These are phyloP conservation scores for Drosophila histrio DNA, from an alignment of 2,888 invertebrate genomes.

Conservation along the genomic window DNA sequence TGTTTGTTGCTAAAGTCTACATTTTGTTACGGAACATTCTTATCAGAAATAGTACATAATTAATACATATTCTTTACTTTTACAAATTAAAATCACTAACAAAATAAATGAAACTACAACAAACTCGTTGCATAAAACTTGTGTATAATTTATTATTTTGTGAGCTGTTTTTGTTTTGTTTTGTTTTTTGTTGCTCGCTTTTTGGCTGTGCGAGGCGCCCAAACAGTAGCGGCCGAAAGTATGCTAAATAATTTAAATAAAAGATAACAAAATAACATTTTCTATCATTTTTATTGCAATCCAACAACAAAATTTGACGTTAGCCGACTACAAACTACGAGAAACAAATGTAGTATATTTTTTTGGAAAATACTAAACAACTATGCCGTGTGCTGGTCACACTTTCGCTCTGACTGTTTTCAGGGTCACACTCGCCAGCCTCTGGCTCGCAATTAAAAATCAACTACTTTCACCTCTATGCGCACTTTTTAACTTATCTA, in stretches of 20 bases:
- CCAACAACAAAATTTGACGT: constrained; percentile 12
- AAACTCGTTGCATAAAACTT: constrained; percentile 56
- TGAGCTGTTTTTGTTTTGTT: constrained; percentile 14
- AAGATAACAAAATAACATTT: background rate
- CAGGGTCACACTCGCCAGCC: constrained; percentile 30
- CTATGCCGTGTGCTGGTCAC: constrained; percentile 17
- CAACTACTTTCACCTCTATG: constrained; percentile 71
- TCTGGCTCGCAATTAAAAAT: constrained; percentile 37
- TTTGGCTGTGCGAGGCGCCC: constrained; percentile 36
- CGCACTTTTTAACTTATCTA: constrained; percentile 35
- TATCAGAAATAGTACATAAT: constrained; percentile 63
- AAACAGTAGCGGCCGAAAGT: constrained; percentile 38
- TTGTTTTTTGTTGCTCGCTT: constrained; percentile 37
- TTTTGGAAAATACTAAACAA: constrained; percentile 42
- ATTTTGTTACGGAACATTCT: constrained; percentile 78
- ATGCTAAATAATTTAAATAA: constrained; percentile 14
- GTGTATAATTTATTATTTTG: constrained; percentile 33
- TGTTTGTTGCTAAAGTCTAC: constrained; percentile 78
- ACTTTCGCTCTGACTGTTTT: constrained; percentile 15
- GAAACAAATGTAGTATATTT: background rate
- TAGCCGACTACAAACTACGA: constrained; percentile 51
- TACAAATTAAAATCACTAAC: constrained; percentile 49
- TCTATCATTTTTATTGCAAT: constrained; percentile 21
- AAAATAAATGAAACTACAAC: constrained; percentile 50
- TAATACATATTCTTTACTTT: constrained; percentile 32